phyloP scores from a whole-genome alignment of 1,140 invertebrate species.

The Cataglyphis hispanica region DNA sequence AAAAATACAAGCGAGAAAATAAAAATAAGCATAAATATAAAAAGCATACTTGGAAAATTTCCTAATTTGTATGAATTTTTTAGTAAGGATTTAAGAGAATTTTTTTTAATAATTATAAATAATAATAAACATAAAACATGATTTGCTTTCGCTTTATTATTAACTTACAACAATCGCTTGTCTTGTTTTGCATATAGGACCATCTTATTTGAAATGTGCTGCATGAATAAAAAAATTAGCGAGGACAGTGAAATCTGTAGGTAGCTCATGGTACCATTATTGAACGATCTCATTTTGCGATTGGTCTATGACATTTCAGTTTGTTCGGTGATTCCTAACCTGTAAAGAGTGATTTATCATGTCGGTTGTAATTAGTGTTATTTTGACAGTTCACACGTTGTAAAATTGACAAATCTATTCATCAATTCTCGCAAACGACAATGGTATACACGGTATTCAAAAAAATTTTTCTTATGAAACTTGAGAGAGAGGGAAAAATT shows the following conservation, averaged over 20 bases:
- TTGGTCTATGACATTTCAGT: slow-evolving; percentile 5
- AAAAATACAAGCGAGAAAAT: neutral
- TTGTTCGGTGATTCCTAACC: slow-evolving; percentile 23
- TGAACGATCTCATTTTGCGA: slow-evolving; percentile 6
- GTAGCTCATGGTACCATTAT: neutral
- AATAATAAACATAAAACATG: too few species aligned
- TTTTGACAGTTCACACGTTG: slow-evolving; percentile 30
- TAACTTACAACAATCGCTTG: neutral
- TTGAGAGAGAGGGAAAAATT: neutral
- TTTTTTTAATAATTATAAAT: neutral
- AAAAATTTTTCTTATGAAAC: neutral
- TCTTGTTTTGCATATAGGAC: neutral
- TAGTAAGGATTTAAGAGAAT: neutral
- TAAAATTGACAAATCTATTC: neutral
- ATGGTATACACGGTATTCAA: slow-evolving; percentile 68
- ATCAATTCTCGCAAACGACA: neutral
- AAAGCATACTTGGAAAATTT: neutral
- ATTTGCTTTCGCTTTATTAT: neutral
- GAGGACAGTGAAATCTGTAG: slow-evolving; percentile 28
- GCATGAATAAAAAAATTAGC: neutral
- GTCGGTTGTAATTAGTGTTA: neutral
- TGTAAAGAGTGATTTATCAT: slow-evolving; percentile 2
- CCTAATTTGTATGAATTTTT: neutral
- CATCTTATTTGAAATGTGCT: neutral
- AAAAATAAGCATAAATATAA: neutral